phyloP scores from a whole-genome alignment of 2,113 vertebrate genomes.

The Oreotragus oreotragus region DNA sequence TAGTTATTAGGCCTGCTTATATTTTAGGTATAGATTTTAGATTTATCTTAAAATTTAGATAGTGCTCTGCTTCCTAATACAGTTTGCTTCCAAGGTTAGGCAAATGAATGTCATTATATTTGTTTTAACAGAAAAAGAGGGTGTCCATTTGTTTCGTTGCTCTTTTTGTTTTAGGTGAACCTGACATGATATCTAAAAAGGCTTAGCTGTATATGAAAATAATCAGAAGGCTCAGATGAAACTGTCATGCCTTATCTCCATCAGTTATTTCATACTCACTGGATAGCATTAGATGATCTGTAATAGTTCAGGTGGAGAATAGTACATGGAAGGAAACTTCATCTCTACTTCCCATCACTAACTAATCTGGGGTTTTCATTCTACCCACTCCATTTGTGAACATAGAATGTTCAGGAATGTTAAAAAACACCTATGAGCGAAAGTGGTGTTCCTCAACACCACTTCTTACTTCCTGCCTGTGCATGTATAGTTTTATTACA shows the following conservation, averaged over 20 bases:
- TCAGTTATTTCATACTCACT: background rate
- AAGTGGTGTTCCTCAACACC: background rate
- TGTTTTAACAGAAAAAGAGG: background rate
- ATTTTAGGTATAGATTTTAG: background rate
- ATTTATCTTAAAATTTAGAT: background rate
- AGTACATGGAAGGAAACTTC: background rate
- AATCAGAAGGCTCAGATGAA: background rate
- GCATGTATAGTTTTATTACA: background rate
- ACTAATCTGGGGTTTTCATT: background rate
- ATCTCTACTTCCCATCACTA: background rate
- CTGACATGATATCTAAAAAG: background rate
- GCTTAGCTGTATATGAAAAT: background rate
- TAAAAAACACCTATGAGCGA: background rate
- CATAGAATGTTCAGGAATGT: background rate
- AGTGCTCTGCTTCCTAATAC: background rate
- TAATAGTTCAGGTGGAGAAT: background rate
- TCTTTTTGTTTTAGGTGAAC: background rate
- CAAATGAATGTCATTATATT: slow-evolving; percentile 11
- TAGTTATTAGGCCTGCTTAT: background rate
- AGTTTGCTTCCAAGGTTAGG: background rate
- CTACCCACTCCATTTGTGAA: background rate
- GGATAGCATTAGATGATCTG: background rate
- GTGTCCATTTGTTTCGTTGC: background rate
- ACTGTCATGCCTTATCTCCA: background rate
- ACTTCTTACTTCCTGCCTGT: background rate